Percentiles rank a stretch among this genome's conserved stretches.
Evolutionary conservation across 2,113 vertebrate species (phyloP).

Genomic region (Limanda limanda): DNA sequence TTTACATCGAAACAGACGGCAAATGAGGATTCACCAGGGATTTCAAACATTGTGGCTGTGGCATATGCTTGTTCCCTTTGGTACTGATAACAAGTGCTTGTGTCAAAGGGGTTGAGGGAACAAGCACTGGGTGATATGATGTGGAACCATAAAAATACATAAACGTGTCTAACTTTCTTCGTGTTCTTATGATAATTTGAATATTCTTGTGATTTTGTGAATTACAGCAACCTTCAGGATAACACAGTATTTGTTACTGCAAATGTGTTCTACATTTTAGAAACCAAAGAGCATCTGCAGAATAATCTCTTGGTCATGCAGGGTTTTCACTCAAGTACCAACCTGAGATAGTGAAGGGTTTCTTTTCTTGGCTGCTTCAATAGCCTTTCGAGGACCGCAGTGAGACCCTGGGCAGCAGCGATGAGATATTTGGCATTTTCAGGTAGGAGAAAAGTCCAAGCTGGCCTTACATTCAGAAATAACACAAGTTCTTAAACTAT

Average conservation of each 20-base stretch:
- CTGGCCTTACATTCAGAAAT: constrained; percentile 84
- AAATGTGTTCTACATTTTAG: constrained; percentile 10
- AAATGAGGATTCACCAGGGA: constrained; percentile 74
- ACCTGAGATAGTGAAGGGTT: constrained; percentile 43
- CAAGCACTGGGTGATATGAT: not conserved
- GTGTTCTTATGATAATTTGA: not conserved
- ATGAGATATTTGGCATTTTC: constrained; percentile 84
- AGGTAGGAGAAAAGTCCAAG: constrained; percentile 79
- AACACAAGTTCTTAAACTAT: constrained; percentile 88
- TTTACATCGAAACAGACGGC: constrained; percentile 63
- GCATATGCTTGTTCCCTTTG: constrained; percentile 65
- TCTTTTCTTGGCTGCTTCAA: constrained; percentile 55
- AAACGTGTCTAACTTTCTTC: not conserved
- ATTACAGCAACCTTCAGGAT: too few relatives aligned
- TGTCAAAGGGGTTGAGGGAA: constrained; percentile 39
- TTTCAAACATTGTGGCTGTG: constrained; percentile 48
- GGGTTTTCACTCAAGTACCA: constrained; percentile 56
- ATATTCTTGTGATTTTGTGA: not conserved
- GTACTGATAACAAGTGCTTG: constrained; percentile 47
- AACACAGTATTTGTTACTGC: not conserved
- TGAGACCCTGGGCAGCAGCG: constrained; percentile 68
- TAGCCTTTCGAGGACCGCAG: constrained; percentile 71
- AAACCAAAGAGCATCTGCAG: constrained; percentile 51
- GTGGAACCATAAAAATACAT: not conserved
- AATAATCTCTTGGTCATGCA: constrained; percentile 43